Conservation (phyloP, 2,113 vertebrate species). For the Forbesichthys papilliferus region DNA sequence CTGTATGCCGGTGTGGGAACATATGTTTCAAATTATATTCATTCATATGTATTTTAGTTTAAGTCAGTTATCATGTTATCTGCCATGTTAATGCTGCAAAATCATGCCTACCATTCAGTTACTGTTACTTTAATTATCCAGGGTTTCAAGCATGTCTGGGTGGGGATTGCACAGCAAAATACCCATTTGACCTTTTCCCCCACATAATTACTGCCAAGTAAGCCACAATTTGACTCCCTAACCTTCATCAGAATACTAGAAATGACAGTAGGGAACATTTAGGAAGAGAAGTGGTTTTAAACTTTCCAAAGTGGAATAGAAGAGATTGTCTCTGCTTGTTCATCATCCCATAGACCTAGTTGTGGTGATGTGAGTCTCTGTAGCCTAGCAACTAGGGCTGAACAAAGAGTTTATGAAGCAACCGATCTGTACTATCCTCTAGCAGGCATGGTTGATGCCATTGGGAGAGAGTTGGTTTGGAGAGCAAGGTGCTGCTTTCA, state of each 20-base stretch:
- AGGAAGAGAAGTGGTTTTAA: background rate
- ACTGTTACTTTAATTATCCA: background rate
- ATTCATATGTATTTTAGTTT: constrained; percentile 33
- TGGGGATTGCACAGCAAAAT: constrained; percentile 18
- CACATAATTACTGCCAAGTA: constrained; percentile 20
- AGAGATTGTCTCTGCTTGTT: background rate
- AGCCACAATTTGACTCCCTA: background rate
- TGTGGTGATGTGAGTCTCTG: constrained; percentile 20
- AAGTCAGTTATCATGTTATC: background rate
- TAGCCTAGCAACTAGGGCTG: constrained; percentile 29
- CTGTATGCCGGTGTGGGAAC: constrained; percentile 20
- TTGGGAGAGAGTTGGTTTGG: constrained; percentile 18
- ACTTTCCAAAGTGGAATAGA: background rate
- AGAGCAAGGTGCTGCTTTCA: constrained; percentile 9
- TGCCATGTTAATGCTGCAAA: background rate
- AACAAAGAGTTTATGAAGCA: background rate
- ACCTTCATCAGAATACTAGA: background rate
- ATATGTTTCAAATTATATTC: constrained; percentile 45
- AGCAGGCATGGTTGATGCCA: constrained; percentile 21
- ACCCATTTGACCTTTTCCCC: constrained; percentile 39
- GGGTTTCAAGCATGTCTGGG: constrained; percentile 4
- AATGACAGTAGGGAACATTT: background rate
- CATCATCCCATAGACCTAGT: background rate
- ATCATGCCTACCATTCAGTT: background rate
- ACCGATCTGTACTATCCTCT: background rate